Conservation (phyloP, 2,888 invertebrate species). For the Ormyrus nitidulus region DNA sequence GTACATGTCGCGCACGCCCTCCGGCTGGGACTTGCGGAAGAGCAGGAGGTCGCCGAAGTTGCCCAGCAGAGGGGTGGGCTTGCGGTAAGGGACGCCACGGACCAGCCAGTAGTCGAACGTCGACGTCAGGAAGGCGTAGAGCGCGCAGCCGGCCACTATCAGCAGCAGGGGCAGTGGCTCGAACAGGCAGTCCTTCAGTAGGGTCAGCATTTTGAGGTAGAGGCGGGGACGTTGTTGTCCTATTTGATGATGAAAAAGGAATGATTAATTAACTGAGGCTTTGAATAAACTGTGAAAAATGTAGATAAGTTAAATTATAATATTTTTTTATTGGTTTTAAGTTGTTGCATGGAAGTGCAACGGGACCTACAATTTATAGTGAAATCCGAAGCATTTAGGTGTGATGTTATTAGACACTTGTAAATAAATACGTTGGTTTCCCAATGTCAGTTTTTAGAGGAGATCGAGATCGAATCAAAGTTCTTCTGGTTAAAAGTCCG, state of each 20-base stretch:
- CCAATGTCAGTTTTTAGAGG: too few relatives aligned
- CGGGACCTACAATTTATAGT: too few relatives aligned
- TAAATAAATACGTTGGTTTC: too few relatives aligned
- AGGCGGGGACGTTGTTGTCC: neutral
- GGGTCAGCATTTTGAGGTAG: conserved; percentile 54
- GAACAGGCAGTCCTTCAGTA: conserved; percentile 44
- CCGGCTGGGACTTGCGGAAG: conserved; percentile 68
- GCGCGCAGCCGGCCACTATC: conserved; percentile 56
- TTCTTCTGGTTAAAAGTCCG: too few relatives aligned
- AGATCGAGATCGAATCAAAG: too few relatives aligned
- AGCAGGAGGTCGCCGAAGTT: conserved; percentile 67
- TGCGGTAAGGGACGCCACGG: conserved; percentile 66
- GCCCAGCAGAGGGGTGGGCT: conserved; percentile 69
- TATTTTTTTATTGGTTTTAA: neutral
- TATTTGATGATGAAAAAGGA: neutral
- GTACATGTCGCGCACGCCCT: conserved; percentile 70
- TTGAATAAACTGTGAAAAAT: too few relatives aligned
- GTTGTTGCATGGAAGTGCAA: neutral
- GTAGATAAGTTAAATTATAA: neutral
- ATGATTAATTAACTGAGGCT: too few relatives aligned
- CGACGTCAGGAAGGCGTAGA: conserved; percentile 68
- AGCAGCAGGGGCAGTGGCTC: conserved; percentile 60
- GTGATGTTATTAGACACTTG: too few relatives aligned
- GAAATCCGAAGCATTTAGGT: too few relatives aligned
- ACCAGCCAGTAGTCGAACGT: conserved; percentile 70